Evolutionary conservation across 1,140 invertebrate genomes (phyloP).

Genomic region (Samia ricini): DNA sequence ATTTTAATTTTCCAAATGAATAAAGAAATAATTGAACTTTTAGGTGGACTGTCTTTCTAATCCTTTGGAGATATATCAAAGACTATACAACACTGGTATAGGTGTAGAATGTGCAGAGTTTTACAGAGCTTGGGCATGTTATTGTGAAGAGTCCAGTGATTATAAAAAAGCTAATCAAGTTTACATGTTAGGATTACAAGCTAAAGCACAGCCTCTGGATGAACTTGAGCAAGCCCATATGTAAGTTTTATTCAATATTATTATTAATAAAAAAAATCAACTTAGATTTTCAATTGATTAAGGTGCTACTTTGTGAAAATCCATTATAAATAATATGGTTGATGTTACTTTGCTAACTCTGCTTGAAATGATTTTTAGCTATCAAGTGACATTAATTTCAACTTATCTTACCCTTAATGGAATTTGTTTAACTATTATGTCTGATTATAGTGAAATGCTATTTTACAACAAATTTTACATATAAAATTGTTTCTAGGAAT

Average conservation of each 20-base stretch:
- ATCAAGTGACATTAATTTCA: not conserved
- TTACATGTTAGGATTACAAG: constrained; percentile 83
- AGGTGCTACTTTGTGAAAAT: too few relatives aligned
- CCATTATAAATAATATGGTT: too few relatives aligned
- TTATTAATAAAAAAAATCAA: not conserved
- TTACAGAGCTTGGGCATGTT: constrained; percentile 90
- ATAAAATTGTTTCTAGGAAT: constrained; percentile 76
- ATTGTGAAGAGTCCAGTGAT: constrained; percentile 86
- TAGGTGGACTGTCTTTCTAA: constrained; percentile 87
- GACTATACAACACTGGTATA: constrained; percentile 85
- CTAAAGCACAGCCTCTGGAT: constrained; percentile 84
- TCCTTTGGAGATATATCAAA: constrained; percentile 86
- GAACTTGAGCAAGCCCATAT: constrained; percentile 85
- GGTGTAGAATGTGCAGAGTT: constrained; percentile 87
- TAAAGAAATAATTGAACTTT: too few relatives aligned
- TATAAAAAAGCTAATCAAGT: constrained; percentile 86
- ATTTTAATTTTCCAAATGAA: too few relatives aligned
- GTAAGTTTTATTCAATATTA: constrained; percentile 58
- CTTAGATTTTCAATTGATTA: not conserved
- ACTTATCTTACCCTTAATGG: not conserved
- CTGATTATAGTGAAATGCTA: too few relatives aligned
- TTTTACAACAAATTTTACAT: too few relatives aligned
- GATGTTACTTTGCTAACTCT: too few relatives aligned
- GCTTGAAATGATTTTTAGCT: not conserved
- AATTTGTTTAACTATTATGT: not conserved